Evolutionary conservation across 2,888 invertebrate genomes (phyloP).

Genomic region (Unio delphinus): DNA sequence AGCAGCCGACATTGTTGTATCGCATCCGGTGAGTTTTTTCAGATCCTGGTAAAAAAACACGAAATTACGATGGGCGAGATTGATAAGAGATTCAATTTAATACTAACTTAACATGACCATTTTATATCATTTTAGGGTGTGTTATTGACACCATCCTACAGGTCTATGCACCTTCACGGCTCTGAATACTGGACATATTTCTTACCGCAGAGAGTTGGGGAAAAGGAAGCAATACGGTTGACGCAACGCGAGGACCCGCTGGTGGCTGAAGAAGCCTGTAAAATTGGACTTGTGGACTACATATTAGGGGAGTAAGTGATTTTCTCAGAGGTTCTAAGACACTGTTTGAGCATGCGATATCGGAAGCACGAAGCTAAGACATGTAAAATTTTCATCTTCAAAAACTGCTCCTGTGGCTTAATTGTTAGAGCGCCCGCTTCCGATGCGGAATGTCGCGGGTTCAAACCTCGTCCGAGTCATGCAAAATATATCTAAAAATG

Average conservation of each 20-base stretch:
- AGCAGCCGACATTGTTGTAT: constrained; percentile 14
- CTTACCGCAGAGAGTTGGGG: constrained; percentile 20
- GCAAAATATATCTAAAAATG: too few species aligned
- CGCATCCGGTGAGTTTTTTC: constrained; percentile 11
- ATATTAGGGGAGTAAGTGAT: constrained; percentile 4
- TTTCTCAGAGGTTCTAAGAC: neutral
- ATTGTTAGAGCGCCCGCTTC: too few species aligned
- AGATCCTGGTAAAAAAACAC: too few species aligned
- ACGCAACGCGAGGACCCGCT: neutral
- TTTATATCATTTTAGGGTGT: constrained; percentile 15
- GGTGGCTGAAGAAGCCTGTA: constrained; percentile 2
- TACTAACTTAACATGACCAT: neutral
- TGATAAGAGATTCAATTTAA: too few species aligned
- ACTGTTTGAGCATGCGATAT: too few species aligned
- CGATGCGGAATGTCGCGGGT: too few species aligned
- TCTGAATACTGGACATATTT: constrained; percentile 26
- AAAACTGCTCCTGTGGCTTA: too few species aligned
- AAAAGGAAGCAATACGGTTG: constrained; percentile 5
- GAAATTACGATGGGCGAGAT: too few species aligned
- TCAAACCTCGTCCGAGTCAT: too few species aligned
- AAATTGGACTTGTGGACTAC: constrained; percentile 5
- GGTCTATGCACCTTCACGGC: constrained; percentile 23
- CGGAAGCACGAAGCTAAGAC: too few species aligned
- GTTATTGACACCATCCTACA: constrained; percentile 21
- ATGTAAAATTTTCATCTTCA: too few species aligned